Base-by-base conservation (phyloP, 2,113 vertebrate species). In the Cettia cetti region DNA sequence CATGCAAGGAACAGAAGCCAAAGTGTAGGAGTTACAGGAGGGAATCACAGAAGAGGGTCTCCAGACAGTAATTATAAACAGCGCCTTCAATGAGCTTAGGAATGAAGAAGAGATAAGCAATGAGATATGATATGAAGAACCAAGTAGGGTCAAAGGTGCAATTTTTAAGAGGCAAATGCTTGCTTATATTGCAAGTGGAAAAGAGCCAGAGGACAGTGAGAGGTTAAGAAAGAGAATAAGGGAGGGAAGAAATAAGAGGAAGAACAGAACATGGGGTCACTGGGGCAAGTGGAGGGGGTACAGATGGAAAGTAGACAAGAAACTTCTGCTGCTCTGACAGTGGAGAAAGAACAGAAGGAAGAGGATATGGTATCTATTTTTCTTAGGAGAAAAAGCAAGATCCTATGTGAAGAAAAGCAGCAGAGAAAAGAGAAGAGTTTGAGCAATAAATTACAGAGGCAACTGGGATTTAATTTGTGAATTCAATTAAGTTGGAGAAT, bases 11-110 rank as follows among this genome's bases (percentile, higher is more conserved):
- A 94, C 91, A 93, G 95, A 94, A 96, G 95, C 96, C 91, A 91
- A 95, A 93, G 83, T 49, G 92, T 89, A 89, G 91, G 94, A 96
- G 94, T 96, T 91, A 30, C 3, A 91, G 72, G 76, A 96, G 77
- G 37, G 86, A 96, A 89, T 70, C 80, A 81, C 52, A 89, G 86
- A 93, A 86, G 76, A 95, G 69, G 70, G 89, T 84, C 94, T 91
- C 95, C 74, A 89, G 94, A 91, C 76, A 83, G 82, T 75, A 95
- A 97, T 95, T 96, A 92, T 81, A 92, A 94, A 91, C 89, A 97
- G 86, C 44, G 52, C 94, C 94, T 97, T 94, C 91, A 89, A 75
- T 86, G 95, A 95, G 92, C 56, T 82, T 78, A 75, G 92, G 81
- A 94, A 95, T 60, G 89, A 90, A 93, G 68, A 83, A 70, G 86